Evolutionary conservation across 30 jellyfish, hydroid and myxozoan genomes (phyloP), one percentile per base, ranked within the genome.

Genomic region (Aurelia sp.): DNA sequence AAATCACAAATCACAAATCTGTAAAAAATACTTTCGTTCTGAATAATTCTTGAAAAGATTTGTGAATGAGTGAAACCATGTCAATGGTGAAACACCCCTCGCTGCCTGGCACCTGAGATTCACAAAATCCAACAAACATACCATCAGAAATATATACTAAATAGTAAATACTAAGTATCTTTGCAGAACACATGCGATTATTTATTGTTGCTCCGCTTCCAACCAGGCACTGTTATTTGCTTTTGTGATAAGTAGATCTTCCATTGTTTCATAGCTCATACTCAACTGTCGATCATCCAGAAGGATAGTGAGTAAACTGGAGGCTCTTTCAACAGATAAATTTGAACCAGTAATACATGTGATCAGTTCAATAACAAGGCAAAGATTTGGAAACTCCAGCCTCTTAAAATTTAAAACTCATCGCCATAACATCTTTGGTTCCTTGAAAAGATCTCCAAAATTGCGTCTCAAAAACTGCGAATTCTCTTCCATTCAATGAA

Each of bases 371-470:
- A 58, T 53, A 4, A 81, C 51, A 23, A 82, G 51, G 88, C 82
- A 81, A 8, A 81, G 37, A 52, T 84, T 84, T 16, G 94, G 90
- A 52, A 60, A 84, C 57, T 84, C 91, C 8, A 13, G 31, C 65
- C 73, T 61, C 35, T 71, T 61, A 40, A 44, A 48, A 13, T 22
- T 47, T 50, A 86, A 37, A 18, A 74, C 92, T 0, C 64, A 22
- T 18, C 73, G 78, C 96, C 96, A 86, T 16, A 74, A 35, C 27
- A 61, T 65, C 58, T 66, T 67, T 62, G 88, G 88, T 48, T 76
- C 76, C 18, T 60, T 57, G 75, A 76, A 60, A 76, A 76, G 62
- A 51, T 50, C 75, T 40, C 11, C 41, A 60, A 55, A 62, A 17
- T 76, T 63, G 76, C 86, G 70, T 57, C 35, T 55, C 21, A 62